Base-by-base conservation (phyloP, 2,113 vertebrate genomes). In the Ammodytes marinus region DNA sequence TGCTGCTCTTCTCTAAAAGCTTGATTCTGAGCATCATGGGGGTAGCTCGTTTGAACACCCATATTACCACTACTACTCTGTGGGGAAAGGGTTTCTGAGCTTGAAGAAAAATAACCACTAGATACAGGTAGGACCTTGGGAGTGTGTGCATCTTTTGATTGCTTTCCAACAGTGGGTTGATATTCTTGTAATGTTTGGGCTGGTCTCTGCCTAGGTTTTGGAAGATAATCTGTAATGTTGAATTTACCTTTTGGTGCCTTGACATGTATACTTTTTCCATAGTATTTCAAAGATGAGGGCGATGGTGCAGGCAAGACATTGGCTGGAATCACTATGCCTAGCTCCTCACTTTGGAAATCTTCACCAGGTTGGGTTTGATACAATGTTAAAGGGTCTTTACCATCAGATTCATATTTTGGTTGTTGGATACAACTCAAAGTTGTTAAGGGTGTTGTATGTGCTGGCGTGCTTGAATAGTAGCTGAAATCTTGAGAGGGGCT, bases 201-300 rank as follows among this genome's bases (percentile, higher is more conserved):
- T 47, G 5, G 5, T 60, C 19, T 82, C 45, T 63, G 19, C 6
- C 9, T 42, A 0, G 49, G 58, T 65, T 64, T 69, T 52, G 69
- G 63, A 14, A 17, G 4, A 59, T 27, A 8, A 39, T 68, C 19
- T 65, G 53, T 54, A 8, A 74, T 35, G 19, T 58, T 12, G 14
- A n/a, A 11, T 13, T 67, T 47, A 64, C 12, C 17, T 70, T 42
- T 85, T 74, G 71, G 74, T 37, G 19, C 10, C 15, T 1, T 60
- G 27, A 79, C 14, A 37, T 82, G 46, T 6, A 81, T 0, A 66
- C 42, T 42, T 50, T 77, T 80, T 3, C 40, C 4, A 17, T 80
- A 79, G 3, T 49, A 79, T 69, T 43, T 68, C 8, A n/a, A 47
- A 73, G 70, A 59, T 52, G 8, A 27, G 5, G 69, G 65, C 8